These are phyloP conservation scores for Vipera ursinii DNA, from an alignment of 2,797 vertebrate genomes.

Conservation along the genomic window DNA sequence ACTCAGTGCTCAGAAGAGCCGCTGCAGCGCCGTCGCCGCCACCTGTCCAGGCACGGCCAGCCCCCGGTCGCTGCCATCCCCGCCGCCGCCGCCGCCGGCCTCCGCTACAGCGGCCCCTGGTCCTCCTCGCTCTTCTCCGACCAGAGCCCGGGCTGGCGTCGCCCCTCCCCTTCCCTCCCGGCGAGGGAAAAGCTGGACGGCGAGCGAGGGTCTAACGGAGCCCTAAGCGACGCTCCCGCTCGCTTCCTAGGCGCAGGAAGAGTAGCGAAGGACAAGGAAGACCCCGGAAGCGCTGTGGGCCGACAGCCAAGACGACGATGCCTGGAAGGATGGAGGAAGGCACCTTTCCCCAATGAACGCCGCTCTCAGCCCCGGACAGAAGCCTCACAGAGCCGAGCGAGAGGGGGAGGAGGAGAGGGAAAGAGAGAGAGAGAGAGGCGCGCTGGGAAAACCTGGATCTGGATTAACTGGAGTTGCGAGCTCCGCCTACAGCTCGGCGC, in stretches of 20 bases:
- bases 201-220: background rate
- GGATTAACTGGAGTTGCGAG: slow-evolving; percentile 58
- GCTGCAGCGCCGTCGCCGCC: background rate
- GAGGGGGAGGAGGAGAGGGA: slow-evolving; percentile 3
- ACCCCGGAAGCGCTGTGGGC: background rate
- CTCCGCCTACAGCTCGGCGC: slow-evolving; percentile 68
- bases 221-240: background rate
- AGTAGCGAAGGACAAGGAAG: background rate
- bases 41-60: slow-evolving; percentile 3
- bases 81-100: background rate
- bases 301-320: background rate
- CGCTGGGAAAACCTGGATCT: slow-evolving; percentile 67
- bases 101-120: background rate
- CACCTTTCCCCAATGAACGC: background rate
- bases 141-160: background rate
- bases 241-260: background rate
- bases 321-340: background rate
- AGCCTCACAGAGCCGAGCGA: slow-evolving; percentile 24
- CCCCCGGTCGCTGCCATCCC: background rate
- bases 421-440: slow-evolving; percentile 17
- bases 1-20: background rate
- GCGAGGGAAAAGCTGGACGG: background rate
- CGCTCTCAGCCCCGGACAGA: background rate
- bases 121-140: background rate
- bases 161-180: background rate